Base-by-base conservation (phyloP, 2,797 vertebrate species). In the Ambastaia sidthimunki region DNA sequence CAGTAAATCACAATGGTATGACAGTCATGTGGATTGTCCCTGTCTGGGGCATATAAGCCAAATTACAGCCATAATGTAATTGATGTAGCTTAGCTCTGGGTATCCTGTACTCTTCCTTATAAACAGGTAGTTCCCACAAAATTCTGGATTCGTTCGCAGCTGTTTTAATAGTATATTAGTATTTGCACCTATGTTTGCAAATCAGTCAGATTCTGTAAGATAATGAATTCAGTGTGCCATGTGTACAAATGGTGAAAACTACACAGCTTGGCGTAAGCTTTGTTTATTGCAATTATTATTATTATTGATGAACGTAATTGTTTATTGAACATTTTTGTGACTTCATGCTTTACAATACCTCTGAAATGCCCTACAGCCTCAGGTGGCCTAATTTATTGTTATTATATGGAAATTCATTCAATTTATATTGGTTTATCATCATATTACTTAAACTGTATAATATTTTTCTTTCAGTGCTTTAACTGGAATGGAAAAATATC, bases 1-100 rank as follows among this genome's bases (percentile, higher is more conserved):
- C 41, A 12, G 66, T 78, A 86, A 89, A 90, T 90, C 88, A 86
- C 84, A 82, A 69, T 86, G 84, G 86, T 82, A 71, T 87, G 85
- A 88, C 74, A 80, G 86, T 78, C 89, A 87, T 76, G 78, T 66
- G 65, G 78, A 84, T 79, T 86, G 85, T 41, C 75, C 21, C 66
- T 15, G 60, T 13, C 83, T 80, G 34, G 50, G 81, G 44, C 25
- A 6, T 82, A 65, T 18, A 21, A 3, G 54, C 54, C 3, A 0
- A 55, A 34, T 74, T 52, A 34, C 2, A 63, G 28, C n/a, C 41
- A 3, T 63, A 63, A 31, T 48, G 25, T 63, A 23, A 65, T 54
- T 41, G 9, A 44, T 47, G 54, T 44, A 47, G 37, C 41, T 19
- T 54, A 72, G 19, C 31, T 25, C 19, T 60, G 9, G 37, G 23